Evolutionary conservation across 2,797 vertebrate genomes (phyloP), one percentile per base, ranked within the genome.

Genomic region (Triplophysa yarkandensis): DNA sequence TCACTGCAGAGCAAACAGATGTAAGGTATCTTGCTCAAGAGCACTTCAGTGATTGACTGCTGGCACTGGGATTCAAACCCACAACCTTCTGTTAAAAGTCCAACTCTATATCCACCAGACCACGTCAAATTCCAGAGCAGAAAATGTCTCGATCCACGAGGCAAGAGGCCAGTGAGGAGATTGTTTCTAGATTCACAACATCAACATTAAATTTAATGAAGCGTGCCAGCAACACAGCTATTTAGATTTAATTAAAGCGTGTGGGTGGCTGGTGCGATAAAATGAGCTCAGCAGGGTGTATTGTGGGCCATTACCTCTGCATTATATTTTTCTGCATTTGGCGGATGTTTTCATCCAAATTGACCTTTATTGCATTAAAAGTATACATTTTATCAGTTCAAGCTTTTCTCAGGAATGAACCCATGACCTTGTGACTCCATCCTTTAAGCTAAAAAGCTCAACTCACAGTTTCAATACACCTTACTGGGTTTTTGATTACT

Each of bases 221-320:
- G 34, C 23, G 19, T 25, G 55, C 55, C 27, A 48, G 28, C 19
- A 61, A 36, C 28, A 25, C 68, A 54, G 25, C 23, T 61, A 39
- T 60, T 60, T 60, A 48, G 32, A 48, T 62, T 71, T 50, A 62
- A 62, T 48, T 50, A 58, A 16, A 36, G 17, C n/a, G 23, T 60
- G 28, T 25, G 9, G 44, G 52, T 27, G 52, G 23, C 52, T 27
- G 52, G 19, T 27, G 52, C 23, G 8, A 50, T 21, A 21, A 52
- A 25, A 43, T 4, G 8, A 70, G 30, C 21, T 62, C 43, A 71
- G 32, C 16, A 28, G 52, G 52, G 25, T 16, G 48, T 30, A 19
- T 61, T 71, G 62, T 2, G 13, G 25, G 27, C 43, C 21, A 50
- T 39, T 57, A 17, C 48, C 6, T 34, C 6, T 14, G 30, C 14